Conservation (phyloP, 2,888 invertebrate species). For the Atrina japonica region DNA sequence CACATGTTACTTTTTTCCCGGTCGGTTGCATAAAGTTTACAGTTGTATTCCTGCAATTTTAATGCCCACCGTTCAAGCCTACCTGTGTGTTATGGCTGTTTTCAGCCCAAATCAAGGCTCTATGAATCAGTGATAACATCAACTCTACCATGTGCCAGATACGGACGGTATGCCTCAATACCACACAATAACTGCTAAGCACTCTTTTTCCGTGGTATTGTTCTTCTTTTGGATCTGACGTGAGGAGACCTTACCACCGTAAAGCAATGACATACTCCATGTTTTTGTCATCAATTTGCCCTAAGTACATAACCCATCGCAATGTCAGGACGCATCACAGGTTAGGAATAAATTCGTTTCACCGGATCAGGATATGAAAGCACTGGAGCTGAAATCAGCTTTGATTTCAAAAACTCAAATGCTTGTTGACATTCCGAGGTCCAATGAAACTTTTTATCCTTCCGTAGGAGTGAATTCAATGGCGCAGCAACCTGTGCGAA, state of each 20-base stretch:
- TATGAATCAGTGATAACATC: conserved; percentile 47
- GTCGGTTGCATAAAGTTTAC: conserved; percentile 23
- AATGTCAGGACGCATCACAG: conserved; percentile 41
- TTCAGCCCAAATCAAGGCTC: conserved; percentile 37
- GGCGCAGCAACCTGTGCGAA: too few relatives aligned
- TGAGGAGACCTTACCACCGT: conserved; percentile 40
- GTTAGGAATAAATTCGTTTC: conserved; percentile 39
- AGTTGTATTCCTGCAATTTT: too few relatives aligned
- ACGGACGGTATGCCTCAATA: conserved; percentile 35
- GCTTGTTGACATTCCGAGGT: too few relatives aligned
- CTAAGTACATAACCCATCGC: conserved; percentile 49
- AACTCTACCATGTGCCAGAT: conserved; percentile 37
- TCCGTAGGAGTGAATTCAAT: too few relatives aligned
- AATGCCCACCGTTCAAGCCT: too few relatives aligned
- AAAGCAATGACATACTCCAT: conserved; percentile 43
- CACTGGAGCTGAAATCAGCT: conserved; percentile 38
- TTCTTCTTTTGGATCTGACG: conserved; percentile 30
- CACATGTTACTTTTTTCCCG: conserved; percentile 32
- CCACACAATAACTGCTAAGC: conserved; percentile 45
- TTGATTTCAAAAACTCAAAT: too few relatives aligned
- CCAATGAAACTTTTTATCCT: too few relatives aligned
- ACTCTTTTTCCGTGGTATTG: conserved; percentile 30
- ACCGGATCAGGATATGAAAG: conserved; percentile 44
- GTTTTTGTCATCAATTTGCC: conserved; percentile 41
- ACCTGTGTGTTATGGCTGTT: conserved; percentile 42